Evolutionary conservation across 2,888 invertebrate genomes (phyloP), one percentile per base, ranked within the genome.

Genomic region (Tanytarsus gracilentus): DNA sequence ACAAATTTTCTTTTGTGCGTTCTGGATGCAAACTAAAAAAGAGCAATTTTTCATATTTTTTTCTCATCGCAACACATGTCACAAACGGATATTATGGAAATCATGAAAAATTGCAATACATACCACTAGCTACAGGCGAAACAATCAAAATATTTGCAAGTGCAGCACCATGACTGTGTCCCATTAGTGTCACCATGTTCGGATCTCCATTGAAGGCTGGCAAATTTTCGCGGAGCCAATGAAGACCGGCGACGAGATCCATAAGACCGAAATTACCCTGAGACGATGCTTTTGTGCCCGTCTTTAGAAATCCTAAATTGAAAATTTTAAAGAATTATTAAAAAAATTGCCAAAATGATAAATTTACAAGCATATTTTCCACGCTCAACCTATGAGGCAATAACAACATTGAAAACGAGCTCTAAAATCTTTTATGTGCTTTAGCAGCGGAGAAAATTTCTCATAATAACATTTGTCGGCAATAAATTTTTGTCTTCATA

Each of bases 151-250:
- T 88, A 77, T 98, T 97, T 66, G 96, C 95, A 55, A 97, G 80
- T 1, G 96, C 93, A 8, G 97, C 98, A 5, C 99, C 99, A 26
- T 94, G 92, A 26, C 95, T 93, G 72, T 98, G 96, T 2, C 98
- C 97, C 79, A 98, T 84, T 64, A 99, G 77, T 0, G 96, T 96
- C 63, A 99, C 88, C 65, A 88, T 82, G 71, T 89, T 85, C 4
- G 94, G 88, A 77, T 98, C 93, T 16, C 98, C 98, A 21, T 95
- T 95, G 71, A 99, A 98, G 1, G 90, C 88, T 3, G 87, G 90
- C 62, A 98, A 80, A 75, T 98, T 97, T 72, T 94, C 93, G 68
- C 90, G 82, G 61, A 99, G 80, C 97, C 98, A 98, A 71, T 96
- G 95, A 60, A 99, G 79, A 14, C 96, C 97, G 21, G 96, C 96